Evolutionary conservation across 35 echinoderm and acorn worm species (phyloP), one percentile per base, ranked within the genome.

Genomic region (Acanthaster planci): DNA sequence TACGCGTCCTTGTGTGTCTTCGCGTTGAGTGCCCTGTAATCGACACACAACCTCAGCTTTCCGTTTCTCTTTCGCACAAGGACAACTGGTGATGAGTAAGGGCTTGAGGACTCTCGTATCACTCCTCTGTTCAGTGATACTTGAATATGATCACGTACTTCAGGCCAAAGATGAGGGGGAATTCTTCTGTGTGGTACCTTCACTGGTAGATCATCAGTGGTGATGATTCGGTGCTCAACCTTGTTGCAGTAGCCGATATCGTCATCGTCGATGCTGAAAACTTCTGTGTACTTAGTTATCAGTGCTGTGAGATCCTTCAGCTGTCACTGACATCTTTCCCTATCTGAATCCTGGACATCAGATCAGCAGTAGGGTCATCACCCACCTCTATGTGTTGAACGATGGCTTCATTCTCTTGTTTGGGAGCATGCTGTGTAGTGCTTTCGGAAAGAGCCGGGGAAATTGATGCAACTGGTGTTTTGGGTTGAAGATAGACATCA

Each of bases 21-120:
- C n/a, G n/a, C n/a, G n/a, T n/a, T n/a, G 87, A n/a, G 26, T n/a
- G 50, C 40, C 23, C 86, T 72, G 22, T 92, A 92, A 58, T 92
- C 90, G 4, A 92, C 84, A 76, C 77, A 87, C 9, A 91, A 27
- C 0, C 76, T 37, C 2, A 89, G 23, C 8, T 84, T 80, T 0
- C 42, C 42, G 52, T 89, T 51, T 2, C 79, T 68, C 30, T 89
- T 88, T 16, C 86, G 47, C 7, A 88, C 86, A 14, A 88, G 86
- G 1, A 88, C 86, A 37, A 88, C 76, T 34, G 86, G 77, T 7
- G 78, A 88, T 14, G 77, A 76, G 40, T 81, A 88, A 12, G 86
- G 86, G 55, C 86, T 88, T 21, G 86, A 38, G 0, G 86, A n/a
- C n/a, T n/a, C n/a, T n/a, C n/a, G n/a, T n/a, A 88, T 88, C n/a